Evolutionary conservation across 2,888 invertebrate species (phyloP).

Genomic region (Acrocera orbiculus): DNA sequence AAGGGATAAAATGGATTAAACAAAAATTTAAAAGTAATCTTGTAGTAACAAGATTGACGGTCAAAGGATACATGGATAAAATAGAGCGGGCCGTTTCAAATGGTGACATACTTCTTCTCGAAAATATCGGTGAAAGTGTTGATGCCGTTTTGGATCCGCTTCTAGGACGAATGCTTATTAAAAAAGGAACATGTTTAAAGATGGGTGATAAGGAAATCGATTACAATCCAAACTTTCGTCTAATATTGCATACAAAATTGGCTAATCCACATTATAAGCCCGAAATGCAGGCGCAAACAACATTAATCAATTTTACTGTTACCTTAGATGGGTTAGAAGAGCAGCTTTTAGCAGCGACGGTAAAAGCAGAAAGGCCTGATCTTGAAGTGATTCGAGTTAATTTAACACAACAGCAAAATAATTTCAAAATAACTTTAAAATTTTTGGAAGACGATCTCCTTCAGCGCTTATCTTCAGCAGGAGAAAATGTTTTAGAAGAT

Average conservation of each 20-base stretch:
- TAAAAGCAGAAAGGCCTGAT: conserved; percentile 83
- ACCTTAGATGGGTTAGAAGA: conserved; percentile 87
- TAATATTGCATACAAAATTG: conserved; percentile 81
- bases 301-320: conserved; percentile 88
- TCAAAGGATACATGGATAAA: conserved; percentile 64
- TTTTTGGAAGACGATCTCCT: conserved; percentile 80
- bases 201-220: conserved; percentile 89
- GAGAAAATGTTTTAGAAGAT: conserved; percentile 82
- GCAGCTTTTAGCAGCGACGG: conserved; percentile 85
- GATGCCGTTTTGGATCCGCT: conserved; percentile 85
- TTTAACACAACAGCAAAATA: conserved; percentile 81
- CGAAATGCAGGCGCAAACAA: conserved; percentile 92
- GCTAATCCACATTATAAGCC: conserved; percentile 94
- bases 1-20: conserved; percentile 92
- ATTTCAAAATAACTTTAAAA: conserved; percentile 84
- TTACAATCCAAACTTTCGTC: conserved; percentile 60
- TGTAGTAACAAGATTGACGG: conserved; percentile 57
- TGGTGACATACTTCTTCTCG: conserved; percentile 63
- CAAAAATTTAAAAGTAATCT: conserved; percentile 58
- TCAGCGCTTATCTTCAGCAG: conserved; percentile 71
- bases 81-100: conserved; percentile 59
- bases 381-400: conserved; percentile 65
- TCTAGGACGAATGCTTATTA: conserved; percentile 70
- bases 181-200: conserved; percentile 65
- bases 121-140: conserved; percentile 75